Evolutionary conservation across 2,797 vertebrate genomes (phyloP), one percentile per base, ranked within the genome.

Genomic region (Diplodus puntazzo): DNA sequence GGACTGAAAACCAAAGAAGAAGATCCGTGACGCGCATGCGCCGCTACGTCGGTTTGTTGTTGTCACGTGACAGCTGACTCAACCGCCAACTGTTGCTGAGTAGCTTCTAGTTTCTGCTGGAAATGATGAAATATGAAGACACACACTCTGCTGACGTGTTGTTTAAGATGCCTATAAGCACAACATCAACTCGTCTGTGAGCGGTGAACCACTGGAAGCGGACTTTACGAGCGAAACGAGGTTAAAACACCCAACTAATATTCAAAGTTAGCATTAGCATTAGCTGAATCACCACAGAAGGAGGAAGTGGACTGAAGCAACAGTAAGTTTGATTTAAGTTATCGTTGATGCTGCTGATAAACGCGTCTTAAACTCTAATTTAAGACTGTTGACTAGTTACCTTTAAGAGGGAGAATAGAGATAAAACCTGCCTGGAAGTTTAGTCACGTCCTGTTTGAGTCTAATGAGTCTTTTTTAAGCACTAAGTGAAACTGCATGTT

Each of bases 111-210:
- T 30, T 48, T 45, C 1, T 52, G 11, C 11, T 18, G 2, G 4
- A 80, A 68, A 46, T 87, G 75, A 85, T 61, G 84, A 80, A 86
- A 88, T 20, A 2, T 0, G 0, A 0, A 48, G 83, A 68, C 75
- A 92, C 9, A 0, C 23, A 2, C 11, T 5, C 0, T 1, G 39
- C 45, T 64, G 75, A 78, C 45, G 59, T 34, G 21, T 59, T 59
- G 1, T 3, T 10, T 3, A 0, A 20, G 9, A 4, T 6, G 5
- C 12, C 1, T 2, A 16, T 0, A 21, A n/a, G 49, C 25, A 0
- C 1, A 17, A 1, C 0, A 11, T 10, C 2, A 5, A 5, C 12
- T 3, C 0, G 3, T 5, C 5, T 2, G 42, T 23, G 7, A 23
- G 4, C 0, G 8, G 27, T 21, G 1, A 49, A 11, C 5, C 1